Conservation (phyloP, 2,888 invertebrate species). For the Apomyelois bistriatella region DNA sequence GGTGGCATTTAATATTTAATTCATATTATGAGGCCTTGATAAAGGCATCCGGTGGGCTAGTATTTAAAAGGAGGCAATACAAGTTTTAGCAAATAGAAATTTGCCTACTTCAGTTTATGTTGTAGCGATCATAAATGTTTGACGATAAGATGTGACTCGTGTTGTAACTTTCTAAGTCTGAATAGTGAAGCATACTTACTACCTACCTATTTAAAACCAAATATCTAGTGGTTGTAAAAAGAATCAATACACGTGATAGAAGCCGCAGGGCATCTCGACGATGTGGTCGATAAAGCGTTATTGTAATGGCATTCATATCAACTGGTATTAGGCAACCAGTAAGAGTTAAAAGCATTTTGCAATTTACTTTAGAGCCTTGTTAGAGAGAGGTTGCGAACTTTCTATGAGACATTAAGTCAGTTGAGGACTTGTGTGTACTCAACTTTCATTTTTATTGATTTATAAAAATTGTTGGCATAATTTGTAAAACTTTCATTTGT, state of each 20-base stretch:
- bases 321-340: conserved; percentile 25
- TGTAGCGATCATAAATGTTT: conserved; percentile 5
- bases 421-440: neutral
- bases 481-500: neutral
- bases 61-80: conserved; percentile 27
- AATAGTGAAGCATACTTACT: conserved; percentile 19
- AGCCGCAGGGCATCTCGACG: conserved; percentile 20
- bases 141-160: conserved; percentile 19
- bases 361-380: conserved; percentile 21
- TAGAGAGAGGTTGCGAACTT: conserved; percentile 11
- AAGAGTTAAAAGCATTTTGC: conserved; percentile 39
- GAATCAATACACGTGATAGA: conserved; percentile 26
- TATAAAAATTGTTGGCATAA: neutral
- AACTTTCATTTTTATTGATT: conserved; percentile 1
- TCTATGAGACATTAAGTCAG: conserved; percentile 7
- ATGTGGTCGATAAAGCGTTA: conserved; percentile 18
- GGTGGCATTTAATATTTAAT: conserved; percentile 32
- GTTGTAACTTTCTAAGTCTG: conserved; percentile 34
- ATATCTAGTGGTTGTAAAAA: conserved; percentile 20
- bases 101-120: neutral
- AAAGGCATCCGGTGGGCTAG: conserved; percentile 41
- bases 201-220: conserved; percentile 25
- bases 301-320: conserved; percentile 28
- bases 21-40: conserved; percentile 35
- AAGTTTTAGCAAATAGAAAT: neutral